Evolutionary conservation across 2,888 invertebrate species (phyloP).

Genomic region (Eucera pruinosa): DNA sequence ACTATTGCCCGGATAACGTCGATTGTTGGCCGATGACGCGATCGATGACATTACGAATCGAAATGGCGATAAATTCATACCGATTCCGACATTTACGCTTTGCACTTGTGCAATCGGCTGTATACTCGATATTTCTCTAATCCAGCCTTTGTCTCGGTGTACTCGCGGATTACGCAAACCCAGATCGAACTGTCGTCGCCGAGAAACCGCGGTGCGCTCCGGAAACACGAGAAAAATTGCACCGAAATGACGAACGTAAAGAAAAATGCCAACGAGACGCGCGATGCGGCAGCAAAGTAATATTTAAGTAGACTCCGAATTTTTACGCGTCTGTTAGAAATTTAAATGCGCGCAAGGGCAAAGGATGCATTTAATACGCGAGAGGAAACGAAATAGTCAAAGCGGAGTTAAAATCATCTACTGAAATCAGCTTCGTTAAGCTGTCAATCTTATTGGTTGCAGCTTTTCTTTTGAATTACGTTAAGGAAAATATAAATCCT

Average conservation of each 20-base stretch:
- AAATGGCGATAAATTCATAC: slow-evolving; percentile 20
- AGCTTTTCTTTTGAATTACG: too few relatives aligned
- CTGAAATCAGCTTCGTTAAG: too few relatives aligned
- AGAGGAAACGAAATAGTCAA: background rate
- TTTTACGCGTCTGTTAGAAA: too few relatives aligned
- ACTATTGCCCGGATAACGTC: background rate
- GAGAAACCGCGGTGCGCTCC: slow-evolving; percentile 11
- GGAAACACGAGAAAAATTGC: background rate
- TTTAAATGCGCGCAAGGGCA: too few relatives aligned
- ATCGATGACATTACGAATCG: slow-evolving; percentile 14
- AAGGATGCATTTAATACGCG: too few relatives aligned
- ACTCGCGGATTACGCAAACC: slow-evolving; percentile 15
- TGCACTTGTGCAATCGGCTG: background rate
- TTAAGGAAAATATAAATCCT: too few relatives aligned
- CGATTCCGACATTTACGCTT: slow-evolving; percentile 31
- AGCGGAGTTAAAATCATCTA: too few relatives aligned
- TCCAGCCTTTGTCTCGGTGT: slow-evolving; percentile 21
- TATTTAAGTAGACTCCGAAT: too few relatives aligned
- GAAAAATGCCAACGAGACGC: too few relatives aligned
- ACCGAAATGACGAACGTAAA: background rate
- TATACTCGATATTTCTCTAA: slow-evolving; percentile 23
- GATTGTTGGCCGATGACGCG: slow-evolving; percentile 14
- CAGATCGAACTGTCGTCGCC: slow-evolving; percentile 11
- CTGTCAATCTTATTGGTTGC: too few relatives aligned
- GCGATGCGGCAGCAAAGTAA: too few relatives aligned